These are phyloP conservation scores for Enchytraeus crypticus DNA, from an alignment of 2,888 invertebrate species.

Conservation along the genomic window DNA sequence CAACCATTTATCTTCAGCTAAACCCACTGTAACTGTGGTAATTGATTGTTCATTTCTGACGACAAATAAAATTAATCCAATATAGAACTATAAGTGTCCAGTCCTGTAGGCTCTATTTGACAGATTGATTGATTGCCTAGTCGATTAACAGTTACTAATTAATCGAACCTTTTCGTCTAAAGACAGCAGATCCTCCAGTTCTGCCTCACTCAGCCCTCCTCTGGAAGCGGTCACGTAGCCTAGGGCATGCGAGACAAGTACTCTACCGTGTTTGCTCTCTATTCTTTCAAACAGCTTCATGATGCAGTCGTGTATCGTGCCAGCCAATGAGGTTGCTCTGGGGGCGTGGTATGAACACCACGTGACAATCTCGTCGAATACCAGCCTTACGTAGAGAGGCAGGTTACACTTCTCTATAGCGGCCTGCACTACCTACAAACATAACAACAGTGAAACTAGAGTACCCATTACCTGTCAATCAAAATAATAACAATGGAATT, in stretches of 20 bases:
- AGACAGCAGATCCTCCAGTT: slow-evolving; percentile 82
- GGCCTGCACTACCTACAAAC: slow-evolving; percentile 62
- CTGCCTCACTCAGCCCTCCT: slow-evolving; percentile 81
- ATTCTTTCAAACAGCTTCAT: slow-evolving; percentile 92
- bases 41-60: no score
- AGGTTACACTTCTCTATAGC: slow-evolving; percentile 85
- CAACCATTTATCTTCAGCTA: no score
- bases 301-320: slow-evolving; percentile 81
- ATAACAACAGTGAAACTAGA: no score
- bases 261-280: slow-evolving; percentile 66
- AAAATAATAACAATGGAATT: no score
- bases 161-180: slow-evolving; percentile 74
- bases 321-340: slow-evolving; percentile 65
- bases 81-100: no score
- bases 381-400: slow-evolving; percentile 91
- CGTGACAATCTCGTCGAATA: slow-evolving; percentile 93
- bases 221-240: slow-evolving; percentile 94
- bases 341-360: slow-evolving; percentile 95
- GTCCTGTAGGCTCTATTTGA: no score
- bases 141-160: no score
- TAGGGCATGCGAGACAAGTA: slow-evolving; percentile 46
- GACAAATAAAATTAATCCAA: no score
- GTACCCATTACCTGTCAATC: no score
- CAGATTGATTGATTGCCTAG: no score
- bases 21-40: no score